phyloP scores from a whole-genome alignment of 1,140 invertebrate species.

The Cherax quadricarinatus region DNA sequence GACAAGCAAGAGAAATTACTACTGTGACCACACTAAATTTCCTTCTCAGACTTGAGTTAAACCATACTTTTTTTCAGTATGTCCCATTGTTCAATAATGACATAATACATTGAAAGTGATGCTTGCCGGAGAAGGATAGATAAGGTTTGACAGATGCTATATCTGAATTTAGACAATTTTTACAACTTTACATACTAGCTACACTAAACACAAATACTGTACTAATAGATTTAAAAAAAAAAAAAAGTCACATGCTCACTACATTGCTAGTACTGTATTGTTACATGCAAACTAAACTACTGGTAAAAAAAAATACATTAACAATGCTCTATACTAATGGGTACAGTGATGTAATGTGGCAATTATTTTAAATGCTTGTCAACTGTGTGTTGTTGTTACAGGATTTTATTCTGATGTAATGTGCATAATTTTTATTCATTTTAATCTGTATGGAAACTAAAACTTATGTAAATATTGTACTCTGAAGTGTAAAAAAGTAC shows the following conservation, averaged over 20 bases:
- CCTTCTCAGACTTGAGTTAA: too few relatives aligned
- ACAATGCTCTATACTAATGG: not conserved
- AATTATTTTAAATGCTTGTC: not conserved
- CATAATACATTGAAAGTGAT: too few relatives aligned
- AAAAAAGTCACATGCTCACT: not conserved
- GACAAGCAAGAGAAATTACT: too few relatives aligned
- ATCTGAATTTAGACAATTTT: not conserved
- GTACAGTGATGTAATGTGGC: not conserved
- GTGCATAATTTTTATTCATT: not conserved
- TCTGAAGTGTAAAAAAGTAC: too few relatives aligned
- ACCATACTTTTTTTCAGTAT: too few relatives aligned
- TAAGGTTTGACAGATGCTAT: not conserved
- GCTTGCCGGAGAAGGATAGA: not conserved
- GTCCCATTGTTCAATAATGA: too few relatives aligned
- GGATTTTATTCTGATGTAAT: not conserved
- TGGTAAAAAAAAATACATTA: not conserved
- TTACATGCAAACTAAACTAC: slow-evolving; percentile 15
- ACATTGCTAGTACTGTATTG: not conserved
- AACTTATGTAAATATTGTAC: too few relatives aligned
- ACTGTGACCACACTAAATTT: too few relatives aligned
- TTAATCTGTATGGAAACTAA: not conserved
- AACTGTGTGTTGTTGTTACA: not conserved
- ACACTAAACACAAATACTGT: not conserved
- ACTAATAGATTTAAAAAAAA: not conserved
- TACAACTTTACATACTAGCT: not conserved